These are phyloP conservation scores for Malacosoma neustria DNA, from an alignment of 2,888 invertebrate species.

Conservation along the genomic window DNA sequence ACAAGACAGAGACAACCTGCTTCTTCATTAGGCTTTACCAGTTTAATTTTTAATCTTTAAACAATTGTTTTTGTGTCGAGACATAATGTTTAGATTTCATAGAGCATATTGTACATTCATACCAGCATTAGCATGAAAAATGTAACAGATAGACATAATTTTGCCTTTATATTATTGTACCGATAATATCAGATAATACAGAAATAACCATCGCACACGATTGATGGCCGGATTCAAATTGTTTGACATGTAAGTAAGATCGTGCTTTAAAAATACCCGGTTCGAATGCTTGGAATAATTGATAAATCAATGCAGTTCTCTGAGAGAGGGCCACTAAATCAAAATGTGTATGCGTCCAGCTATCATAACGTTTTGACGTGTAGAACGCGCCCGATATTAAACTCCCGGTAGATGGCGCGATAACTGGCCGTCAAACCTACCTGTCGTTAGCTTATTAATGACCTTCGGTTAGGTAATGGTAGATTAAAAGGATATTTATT, in stretches of 20 bases:
- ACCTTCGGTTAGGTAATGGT: constrained; percentile 44
- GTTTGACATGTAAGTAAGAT: constrained; percentile 70
- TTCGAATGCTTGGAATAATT: constrained; percentile 65
- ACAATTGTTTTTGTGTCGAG: too few relatives aligned
- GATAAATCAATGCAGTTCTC: constrained; percentile 70
- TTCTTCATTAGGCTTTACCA: too few relatives aligned
- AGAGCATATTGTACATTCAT: too few relatives aligned
- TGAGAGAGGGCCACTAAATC: constrained; percentile 64
- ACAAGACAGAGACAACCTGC: too few relatives aligned
- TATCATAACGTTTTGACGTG: constrained; percentile 69
- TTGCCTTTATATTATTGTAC: constrained; percentile 33
- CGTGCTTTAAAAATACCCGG: constrained; percentile 62
- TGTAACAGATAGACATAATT: too few relatives aligned
- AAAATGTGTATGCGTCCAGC: constrained; percentile 48
- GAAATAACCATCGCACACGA: constrained; percentile 47
- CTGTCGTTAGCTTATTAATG: constrained; percentile 72
- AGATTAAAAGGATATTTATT: constrained; percentile 46
- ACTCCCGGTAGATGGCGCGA: constrained; percentile 69
- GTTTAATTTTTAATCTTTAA: too few relatives aligned
- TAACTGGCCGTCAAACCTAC: constrained; percentile 64
- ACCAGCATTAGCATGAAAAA: too few relatives aligned
- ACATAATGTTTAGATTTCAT: too few relatives aligned
- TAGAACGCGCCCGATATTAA: constrained; percentile 61
- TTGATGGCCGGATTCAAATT: constrained; percentile 64
- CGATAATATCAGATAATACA: constrained; percentile 59